Evolutionary conservation across 2,113 vertebrate genomes (phyloP), one percentile per base, ranked within the genome.

Genomic region (Aptenodytes forsteri): DNA sequence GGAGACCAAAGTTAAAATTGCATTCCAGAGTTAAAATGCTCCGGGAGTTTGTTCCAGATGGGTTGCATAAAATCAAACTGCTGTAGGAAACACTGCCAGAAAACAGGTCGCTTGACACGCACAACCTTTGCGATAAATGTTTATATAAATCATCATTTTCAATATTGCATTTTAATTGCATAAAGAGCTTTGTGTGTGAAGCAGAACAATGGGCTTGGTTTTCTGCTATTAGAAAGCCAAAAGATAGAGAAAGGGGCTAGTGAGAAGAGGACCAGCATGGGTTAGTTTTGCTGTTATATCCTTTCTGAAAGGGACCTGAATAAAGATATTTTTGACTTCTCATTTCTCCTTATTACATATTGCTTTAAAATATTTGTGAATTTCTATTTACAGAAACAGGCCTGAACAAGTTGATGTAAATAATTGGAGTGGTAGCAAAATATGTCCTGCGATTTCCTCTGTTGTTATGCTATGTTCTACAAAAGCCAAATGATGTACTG

Each of bases 1-100:
- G 87, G 85, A 93, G 89, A 87, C 30, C 66, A 55, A 69, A 93
- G 93, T 55, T 54, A 96, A 94, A 70, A 79, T 61, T 95, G 78
- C 32, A 91, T 64, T 96, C 58, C 67, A 81, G 83, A 92, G 61
- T 83, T 88, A 83, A 59, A 89, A 58, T 34, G 40, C 83, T 92
- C 66, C 0, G 26, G 46, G 72, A 89, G 16, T 93, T 93, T 58
- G 58, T 71, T 96, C 83, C 86, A 94, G 62, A 95, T 87, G 67
- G 75, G 82, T 52, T 84, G 83, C 64, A 90, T 91, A 89, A 97
- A 89, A 85, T 86, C 75, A 91, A 61, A 94, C 52, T 83, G 25
- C 76, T 95, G 65, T 56, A 76, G 71, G 64, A 69, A 93, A 44
- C 62, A 13, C 18, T 91, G 83, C 77, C 75, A 76, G 79, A 78